Conservation (phyloP, 2,113 vertebrate genomes). For the Thalassoma bifasciatum region DNA sequence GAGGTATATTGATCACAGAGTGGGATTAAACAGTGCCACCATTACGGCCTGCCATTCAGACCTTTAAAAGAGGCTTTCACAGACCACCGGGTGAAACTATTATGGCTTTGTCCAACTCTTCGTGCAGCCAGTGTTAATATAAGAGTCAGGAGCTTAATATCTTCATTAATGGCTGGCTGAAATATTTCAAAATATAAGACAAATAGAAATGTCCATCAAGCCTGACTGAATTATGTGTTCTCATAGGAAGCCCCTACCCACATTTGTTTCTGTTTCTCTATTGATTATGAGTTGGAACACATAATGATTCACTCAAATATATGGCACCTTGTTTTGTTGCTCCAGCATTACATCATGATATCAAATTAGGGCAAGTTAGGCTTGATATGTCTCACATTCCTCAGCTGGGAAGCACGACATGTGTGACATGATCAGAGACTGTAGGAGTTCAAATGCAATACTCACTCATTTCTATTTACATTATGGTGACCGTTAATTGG, state of each 20-base stretch:
- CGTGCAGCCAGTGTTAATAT: no score
- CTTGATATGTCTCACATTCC: slow-evolving; percentile 40
- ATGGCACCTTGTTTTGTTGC: slow-evolving; percentile 25
- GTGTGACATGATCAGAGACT: slow-evolving; percentile 25
- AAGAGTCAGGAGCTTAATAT: not conserved
- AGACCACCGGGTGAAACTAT: no score
- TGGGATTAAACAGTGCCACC: no score
- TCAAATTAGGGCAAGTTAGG: slow-evolving; percentile 27
- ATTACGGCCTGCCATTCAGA: not conserved
- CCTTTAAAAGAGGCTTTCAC: no score
- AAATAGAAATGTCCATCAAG: not conserved
- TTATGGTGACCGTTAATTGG: not conserved
- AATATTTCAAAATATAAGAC: not conserved
- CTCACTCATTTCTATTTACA: not conserved
- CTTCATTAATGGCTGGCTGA: not conserved
- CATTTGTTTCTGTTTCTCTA: not conserved
- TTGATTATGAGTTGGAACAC: not conserved
- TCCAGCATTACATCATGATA: slow-evolving; percentile 51
- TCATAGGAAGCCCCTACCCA: not conserved
- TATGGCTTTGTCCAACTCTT: no score
- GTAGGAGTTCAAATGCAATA: slow-evolving; percentile 14
- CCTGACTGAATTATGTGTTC: not conserved
- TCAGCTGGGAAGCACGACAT: slow-evolving; percentile 19
- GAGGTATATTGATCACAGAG: no score
- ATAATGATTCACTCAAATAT: slow-evolving; percentile 17